Conservation (phyloP, 2,888 invertebrate species). For the Luperina testacea region DNA sequence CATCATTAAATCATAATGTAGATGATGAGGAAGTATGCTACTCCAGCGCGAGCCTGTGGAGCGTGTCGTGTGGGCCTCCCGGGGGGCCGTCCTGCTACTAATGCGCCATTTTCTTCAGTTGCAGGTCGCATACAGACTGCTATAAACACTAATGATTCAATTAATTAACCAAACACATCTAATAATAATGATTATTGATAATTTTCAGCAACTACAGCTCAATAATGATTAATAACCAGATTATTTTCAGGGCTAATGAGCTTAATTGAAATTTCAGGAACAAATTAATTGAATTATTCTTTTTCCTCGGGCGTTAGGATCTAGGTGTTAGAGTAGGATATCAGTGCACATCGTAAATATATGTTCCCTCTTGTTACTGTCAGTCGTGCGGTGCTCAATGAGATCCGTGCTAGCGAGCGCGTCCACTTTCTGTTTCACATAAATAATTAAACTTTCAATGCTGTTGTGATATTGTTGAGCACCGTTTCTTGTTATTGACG, state of each 20-base stretch:
- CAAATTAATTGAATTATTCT: constrained; percentile 74
- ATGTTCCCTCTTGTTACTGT: constrained; percentile 16
- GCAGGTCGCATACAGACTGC: constrained; percentile 80
- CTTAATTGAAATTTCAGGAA: constrained; percentile 85
- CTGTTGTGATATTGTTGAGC: constrained; percentile 13
- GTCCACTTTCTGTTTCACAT: neutral
- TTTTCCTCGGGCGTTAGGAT: constrained; percentile 81
- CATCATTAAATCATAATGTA: neutral
- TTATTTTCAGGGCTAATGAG: constrained; percentile 86
- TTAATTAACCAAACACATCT: constrained; percentile 72
- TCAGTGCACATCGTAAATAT: constrained; percentile 29
- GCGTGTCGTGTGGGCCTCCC: constrained; percentile 40
- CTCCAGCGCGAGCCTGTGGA: constrained; percentile 19
- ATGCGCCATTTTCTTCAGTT: constrained; percentile 79
- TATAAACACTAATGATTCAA: constrained; percentile 68
- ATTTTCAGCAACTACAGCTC: constrained; percentile 81
- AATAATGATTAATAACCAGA: constrained; percentile 74
- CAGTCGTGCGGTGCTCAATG: neutral
- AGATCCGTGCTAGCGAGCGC: neutral
- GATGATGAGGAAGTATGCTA: neutral
- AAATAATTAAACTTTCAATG: neutral
- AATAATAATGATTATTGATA: constrained; percentile 71
- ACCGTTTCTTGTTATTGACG: neutral
- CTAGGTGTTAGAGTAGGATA: constrained; percentile 66
- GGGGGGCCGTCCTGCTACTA: constrained; percentile 67